phyloP scores from a whole-genome alignment of 1,140 invertebrate genomes.

The Solenopsis invicta region DNA sequence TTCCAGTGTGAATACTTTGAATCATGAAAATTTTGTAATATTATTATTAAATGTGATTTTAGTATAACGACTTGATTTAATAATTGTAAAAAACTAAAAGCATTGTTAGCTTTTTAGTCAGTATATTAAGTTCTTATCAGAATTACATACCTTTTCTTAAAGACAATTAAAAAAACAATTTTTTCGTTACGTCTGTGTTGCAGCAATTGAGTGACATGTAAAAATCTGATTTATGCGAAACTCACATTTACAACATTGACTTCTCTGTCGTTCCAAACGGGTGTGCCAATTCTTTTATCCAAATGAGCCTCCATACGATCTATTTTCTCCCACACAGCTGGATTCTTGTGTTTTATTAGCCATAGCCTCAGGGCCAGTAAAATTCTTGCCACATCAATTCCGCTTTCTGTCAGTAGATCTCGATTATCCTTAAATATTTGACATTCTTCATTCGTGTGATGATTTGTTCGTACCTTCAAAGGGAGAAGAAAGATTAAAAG shows the following conservation, averaged over 20 bases:
- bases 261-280: conserved; percentile 87
- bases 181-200: background rate
- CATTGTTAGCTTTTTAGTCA: too few relatives aligned
- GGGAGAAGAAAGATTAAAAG: conserved; percentile 52
- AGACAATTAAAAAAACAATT: too few relatives aligned
- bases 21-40: too few relatives aligned
- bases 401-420: conserved; percentile 80
- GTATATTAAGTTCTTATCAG: too few relatives aligned
- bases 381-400: conserved; percentile 85
- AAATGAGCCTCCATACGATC: conserved; percentile 88
- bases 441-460: conserved; percentile 87
- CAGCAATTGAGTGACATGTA: background rate
- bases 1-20: too few relatives aligned
- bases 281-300: conserved; percentile 85
- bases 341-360: conserved; percentile 86
- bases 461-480: conserved; percentile 62
- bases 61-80: too few relatives aligned
- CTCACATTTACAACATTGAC: conserved; percentile 87
- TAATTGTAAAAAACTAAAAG: too few relatives aligned
- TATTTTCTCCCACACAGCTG: conserved; percentile 87
- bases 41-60: too few relatives aligned
- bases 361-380: conserved; percentile 87
- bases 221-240: conserved; percentile 9
- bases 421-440: conserved; percentile 84
- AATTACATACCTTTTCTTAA: too few relatives aligned